These are phyloP conservation scores for Pristionchus maxplancki DNA, from an alignment of 2,888 invertebrate species.

Conservation along the genomic window DNA sequence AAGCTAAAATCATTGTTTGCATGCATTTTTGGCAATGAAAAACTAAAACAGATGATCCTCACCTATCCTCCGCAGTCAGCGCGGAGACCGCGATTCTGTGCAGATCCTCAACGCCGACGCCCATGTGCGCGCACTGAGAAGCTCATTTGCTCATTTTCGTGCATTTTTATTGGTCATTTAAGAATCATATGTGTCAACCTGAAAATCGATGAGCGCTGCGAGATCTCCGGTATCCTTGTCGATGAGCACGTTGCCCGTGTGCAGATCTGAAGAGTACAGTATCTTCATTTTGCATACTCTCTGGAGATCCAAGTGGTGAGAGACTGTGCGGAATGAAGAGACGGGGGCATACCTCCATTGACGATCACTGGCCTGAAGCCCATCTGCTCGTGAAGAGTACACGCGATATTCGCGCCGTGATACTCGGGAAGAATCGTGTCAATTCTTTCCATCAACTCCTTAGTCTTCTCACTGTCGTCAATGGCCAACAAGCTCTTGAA, in stretches of 20 bases:
- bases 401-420: not conserved
- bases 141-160: not conserved
- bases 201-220: not conserved
- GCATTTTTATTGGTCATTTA: no score
- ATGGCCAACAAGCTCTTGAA: not conserved
- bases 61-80: not conserved
- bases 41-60: no score
- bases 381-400: not conserved
- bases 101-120: conserved; percentile 6
- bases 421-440: not conserved
- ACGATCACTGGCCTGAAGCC: not conserved
- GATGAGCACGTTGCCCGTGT: not conserved
- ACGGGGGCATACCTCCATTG: not conserved
- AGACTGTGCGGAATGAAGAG: no score
- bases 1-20: no score
- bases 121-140: not conserved
- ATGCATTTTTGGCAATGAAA: no score
- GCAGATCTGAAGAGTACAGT: not conserved
- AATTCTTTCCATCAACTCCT: not conserved
- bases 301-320: no score
- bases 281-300: no score
- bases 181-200: not conserved
- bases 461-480: not conserved
- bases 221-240: not conserved
- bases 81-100: not conserved